These are phyloP conservation scores for Peromyscus californicus DNA, from an alignment of 2,113 vertebrate genomes.

Conservation along the genomic window DNA sequence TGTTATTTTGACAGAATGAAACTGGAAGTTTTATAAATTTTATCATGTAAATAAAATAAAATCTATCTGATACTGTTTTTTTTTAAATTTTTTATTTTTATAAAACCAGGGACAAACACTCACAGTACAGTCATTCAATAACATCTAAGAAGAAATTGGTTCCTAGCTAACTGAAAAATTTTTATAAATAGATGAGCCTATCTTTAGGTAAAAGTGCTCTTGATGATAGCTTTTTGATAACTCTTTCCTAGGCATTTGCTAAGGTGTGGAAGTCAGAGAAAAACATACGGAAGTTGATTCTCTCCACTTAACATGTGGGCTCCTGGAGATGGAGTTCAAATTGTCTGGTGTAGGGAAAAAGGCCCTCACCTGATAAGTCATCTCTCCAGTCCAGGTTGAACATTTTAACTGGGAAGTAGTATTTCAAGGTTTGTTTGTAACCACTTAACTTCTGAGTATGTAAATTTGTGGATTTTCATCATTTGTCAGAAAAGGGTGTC, in stretches of 20 bases:
- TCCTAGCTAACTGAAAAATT: neutral
- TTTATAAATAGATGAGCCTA: slow-evolving; percentile 10
- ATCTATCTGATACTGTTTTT: neutral
- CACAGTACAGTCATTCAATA: neutral
- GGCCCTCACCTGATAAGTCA: neutral
- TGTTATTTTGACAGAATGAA: slow-evolving; percentile 37
- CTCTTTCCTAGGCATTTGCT: neutral
- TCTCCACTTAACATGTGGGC: neutral
- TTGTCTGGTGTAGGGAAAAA: neutral
- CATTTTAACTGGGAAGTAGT: slow-evolving; percentile 33
- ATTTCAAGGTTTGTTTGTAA: slow-evolving; percentile 19
- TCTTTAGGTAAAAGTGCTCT: neutral
- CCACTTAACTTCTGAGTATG: neutral
- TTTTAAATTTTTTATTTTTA: neutral
- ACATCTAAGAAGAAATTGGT: neutral
- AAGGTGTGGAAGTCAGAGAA: neutral
- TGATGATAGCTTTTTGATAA: neutral
- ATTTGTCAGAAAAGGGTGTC: neutral
- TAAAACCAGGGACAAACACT: neutral
- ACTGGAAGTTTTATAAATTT: neutral
- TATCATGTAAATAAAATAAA: neutral
- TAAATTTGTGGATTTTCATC: neutral
- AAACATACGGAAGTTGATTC: neutral
- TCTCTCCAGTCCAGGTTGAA: neutral
- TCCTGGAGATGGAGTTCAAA: neutral